These are phyloP conservation scores for Sphaeridia pumilis DNA, from an alignment of 2,888 invertebrate genomes.

Conservation along the genomic window DNA sequence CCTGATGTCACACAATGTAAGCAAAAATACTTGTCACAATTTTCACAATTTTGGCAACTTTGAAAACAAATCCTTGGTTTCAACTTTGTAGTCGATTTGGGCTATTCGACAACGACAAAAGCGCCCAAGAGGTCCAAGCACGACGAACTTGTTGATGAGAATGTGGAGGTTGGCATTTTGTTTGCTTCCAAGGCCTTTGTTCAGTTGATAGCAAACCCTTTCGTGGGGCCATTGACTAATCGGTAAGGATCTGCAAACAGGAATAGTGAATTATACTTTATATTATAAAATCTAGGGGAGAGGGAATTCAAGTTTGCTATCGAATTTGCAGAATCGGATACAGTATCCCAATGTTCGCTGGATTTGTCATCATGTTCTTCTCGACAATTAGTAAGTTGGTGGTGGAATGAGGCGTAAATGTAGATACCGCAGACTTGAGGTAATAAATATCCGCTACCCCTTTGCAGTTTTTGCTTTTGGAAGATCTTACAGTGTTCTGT, in stretches of 20 bases:
- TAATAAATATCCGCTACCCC: no score
- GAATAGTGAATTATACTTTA: no score
- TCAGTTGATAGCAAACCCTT: conserved; percentile 91
- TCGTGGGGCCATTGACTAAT: conserved; percentile 97
- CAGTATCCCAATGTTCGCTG: conserved; percentile 97
- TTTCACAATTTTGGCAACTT: no score
- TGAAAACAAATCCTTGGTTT: no score
- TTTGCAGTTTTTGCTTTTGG: conserved; percentile 91
- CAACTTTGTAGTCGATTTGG: no score
- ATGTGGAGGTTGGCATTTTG: conserved; percentile 92
- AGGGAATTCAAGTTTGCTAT: no score
- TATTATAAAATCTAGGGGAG: no score
- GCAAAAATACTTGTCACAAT: no score
- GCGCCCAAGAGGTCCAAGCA: conserved; percentile 51
- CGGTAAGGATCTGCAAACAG: conserved; percentile 50
- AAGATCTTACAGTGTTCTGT: conserved; percentile 80
- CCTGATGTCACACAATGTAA: no score
- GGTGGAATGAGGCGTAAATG: no score
- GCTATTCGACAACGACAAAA: background rate
- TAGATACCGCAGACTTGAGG: no score
- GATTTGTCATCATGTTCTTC: conserved; percentile 95
- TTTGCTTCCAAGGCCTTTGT: conserved; percentile 98
- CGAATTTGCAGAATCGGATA: conserved; percentile 97
- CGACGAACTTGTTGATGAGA: conserved; percentile 77
- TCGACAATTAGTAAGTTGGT: conserved; percentile 91